Base-by-base conservation (phyloP, 2,888 invertebrate genomes). In the Microdon myrmicae region DNA sequence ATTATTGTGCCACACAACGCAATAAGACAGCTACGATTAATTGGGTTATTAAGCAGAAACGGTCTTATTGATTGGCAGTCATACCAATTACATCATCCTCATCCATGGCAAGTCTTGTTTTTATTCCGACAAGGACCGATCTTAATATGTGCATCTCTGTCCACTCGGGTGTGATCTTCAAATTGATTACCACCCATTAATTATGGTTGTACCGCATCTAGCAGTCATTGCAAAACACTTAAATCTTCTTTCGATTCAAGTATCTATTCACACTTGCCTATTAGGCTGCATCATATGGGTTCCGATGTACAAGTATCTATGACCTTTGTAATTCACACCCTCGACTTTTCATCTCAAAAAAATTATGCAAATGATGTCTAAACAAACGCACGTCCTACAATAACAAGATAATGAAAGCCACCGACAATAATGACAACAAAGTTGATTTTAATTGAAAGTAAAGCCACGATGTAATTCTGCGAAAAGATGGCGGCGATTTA, bases 121-220 rank as follows among this genome's bases (percentile, higher is more conserved):
- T n/a, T n/a, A 6, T 32, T 32, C 16, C 29, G 29, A 23, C 28
- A 45, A 26, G 45, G 45, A 51, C n/a, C 14, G 14, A 28, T 12
- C 51, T 43, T 58, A 56, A 45, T 59, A 26, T 51, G 56, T 16
- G 26, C 25, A 13, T 16, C 14, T 23, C 23, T 43, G 31, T 43
- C 29, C 31, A 31, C 43, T 29, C 9, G 19, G 5, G 47, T 39
- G 14, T 45, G 35, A 45, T 51, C 47, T 45, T 41, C n/a, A 47
- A 64, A 58, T 64, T 58, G 58, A 64, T 64, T 56, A 64, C 25
- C 51, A 47, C 51, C 26, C 56, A 64, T 58, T 43, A 56, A 58
- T 64, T 47, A 58, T 44, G 28, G 49, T 56, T 45, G 39, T 56
- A 12, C 5, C n/a, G 8, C 28, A 29, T 31, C 31, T 43, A 22